Conservation (phyloP, 2,113 vertebrate species). For the Parus major region DNA sequence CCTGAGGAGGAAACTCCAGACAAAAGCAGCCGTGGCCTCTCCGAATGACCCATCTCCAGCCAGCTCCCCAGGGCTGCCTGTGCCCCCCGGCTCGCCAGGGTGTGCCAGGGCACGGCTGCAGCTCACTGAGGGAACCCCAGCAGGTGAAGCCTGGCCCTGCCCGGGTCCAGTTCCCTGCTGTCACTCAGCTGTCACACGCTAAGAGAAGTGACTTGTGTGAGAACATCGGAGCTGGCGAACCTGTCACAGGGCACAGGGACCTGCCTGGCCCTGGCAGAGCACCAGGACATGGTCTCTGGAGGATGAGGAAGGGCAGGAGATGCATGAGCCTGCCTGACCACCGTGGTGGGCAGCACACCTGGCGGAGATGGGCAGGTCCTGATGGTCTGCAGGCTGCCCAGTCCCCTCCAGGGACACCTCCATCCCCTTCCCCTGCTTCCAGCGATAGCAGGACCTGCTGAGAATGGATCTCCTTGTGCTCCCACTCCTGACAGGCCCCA, state of each 20-base stretch:
- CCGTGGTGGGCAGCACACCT: not conserved
- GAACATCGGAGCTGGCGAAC: not conserved
- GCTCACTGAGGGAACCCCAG: not conserved
- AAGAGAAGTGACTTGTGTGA: not conserved
- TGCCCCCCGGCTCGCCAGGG: too few relatives aligned
- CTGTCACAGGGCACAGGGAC: not conserved
- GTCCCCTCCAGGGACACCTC: not conserved
- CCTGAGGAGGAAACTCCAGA: not conserved
- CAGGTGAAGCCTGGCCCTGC: not conserved
- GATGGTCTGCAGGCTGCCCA: not conserved
- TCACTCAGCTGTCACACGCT: not conserved
- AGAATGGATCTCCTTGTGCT: not conserved
- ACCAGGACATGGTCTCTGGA: not conserved
- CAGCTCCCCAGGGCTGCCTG: not conserved
- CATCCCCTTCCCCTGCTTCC: not conserved
- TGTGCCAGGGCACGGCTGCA: not conserved
- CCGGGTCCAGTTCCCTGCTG: not conserved
- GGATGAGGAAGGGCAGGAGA: not conserved
- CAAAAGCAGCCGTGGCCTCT: fast-evolving
- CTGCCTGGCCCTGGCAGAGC: not conserved
- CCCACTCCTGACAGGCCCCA: not conserved
- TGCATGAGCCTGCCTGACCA: not conserved
- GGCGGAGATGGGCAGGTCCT: not conserved
- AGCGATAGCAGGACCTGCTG: fast-evolving
- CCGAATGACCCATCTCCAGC: not conserved